phyloP scores from a whole-genome alignment of 2,113 vertebrate genomes.

The Trematocara stigmaticum region DNA sequence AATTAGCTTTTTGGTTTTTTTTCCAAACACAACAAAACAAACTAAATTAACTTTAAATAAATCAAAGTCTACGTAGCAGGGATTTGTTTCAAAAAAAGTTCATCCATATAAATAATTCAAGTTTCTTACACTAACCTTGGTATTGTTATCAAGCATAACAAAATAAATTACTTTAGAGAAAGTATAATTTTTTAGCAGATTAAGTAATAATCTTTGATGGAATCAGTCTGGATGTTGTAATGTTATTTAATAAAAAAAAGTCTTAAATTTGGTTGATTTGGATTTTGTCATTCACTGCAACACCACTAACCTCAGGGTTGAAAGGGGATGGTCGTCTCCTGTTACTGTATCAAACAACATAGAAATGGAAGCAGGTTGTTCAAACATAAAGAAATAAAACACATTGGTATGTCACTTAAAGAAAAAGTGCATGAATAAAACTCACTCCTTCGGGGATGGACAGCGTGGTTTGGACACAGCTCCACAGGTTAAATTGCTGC shows the following conservation, averaged over 20 bases:
- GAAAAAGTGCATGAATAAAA: background rate
- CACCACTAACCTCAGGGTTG: background rate
- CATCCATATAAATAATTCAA: background rate
- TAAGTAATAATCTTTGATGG: background rate
- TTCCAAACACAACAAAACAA: background rate
- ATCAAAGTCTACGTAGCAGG: background rate
- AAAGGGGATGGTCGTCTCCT: background rate
- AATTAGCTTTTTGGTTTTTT: background rate
- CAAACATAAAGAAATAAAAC: background rate
- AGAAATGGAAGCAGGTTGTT: background rate
- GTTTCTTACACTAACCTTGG: background rate
- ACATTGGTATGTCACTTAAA: background rate
- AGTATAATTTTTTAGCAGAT: background rate
- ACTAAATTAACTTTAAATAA: background rate
- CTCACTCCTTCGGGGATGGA: conserved; percentile 27
- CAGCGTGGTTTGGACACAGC: background rate
- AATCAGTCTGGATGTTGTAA: background rate
- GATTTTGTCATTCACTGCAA: background rate
- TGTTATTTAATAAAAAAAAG: background rate
- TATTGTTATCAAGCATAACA: background rate
- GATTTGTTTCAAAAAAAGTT: background rate
- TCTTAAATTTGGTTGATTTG: background rate
- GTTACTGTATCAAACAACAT: background rate
- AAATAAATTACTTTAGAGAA: background rate
- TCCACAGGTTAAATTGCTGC: background rate